Conservation (phyloP, 2,888 invertebrate genomes). For the Eubasilissa splendida region DNA sequence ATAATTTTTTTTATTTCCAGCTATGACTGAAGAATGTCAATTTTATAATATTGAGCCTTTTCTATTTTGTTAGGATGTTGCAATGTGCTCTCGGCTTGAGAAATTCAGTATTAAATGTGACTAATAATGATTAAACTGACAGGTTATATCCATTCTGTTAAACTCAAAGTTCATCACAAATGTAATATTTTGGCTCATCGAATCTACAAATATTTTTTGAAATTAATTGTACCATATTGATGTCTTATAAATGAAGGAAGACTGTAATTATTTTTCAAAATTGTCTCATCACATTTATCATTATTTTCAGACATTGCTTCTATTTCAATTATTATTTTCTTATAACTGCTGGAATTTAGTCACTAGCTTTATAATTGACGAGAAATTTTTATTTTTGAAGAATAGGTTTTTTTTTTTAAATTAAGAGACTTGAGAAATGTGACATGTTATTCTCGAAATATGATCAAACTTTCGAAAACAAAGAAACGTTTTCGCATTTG, state of each 20-base stretch:
- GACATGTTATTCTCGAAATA: conserved; percentile 19
- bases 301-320: not conserved
- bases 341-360: conserved; percentile 28
- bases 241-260: conserved; percentile 28
- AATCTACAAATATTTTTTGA: too few species aligned
- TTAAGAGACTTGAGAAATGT: not conserved
- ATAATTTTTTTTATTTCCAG: conserved; percentile 23
- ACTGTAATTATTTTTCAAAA: conserved; percentile 7
- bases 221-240: not conserved
- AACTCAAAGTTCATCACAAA: not conserved
- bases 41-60: conserved; percentile 35
- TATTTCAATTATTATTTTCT: conserved; percentile 6
- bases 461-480: conserved; percentile 36
- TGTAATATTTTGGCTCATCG: not conserved
- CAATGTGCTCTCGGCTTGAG: not conserved
- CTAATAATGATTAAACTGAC: not conserved
- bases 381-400: not conserved
- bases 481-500: conserved; percentile 35
- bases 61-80: conserved; percentile 1
- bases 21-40: conserved; percentile 40
- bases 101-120: conserved; percentile 27
- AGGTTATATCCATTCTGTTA: not conserved
- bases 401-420: conserved; percentile 10
- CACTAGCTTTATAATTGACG: conserved; percentile 14
- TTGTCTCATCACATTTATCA: too few species aligned